These are phyloP conservation scores for Lycaena phlaeas DNA, from an alignment of 2,888 invertebrate species.

Conservation along the genomic window DNA sequence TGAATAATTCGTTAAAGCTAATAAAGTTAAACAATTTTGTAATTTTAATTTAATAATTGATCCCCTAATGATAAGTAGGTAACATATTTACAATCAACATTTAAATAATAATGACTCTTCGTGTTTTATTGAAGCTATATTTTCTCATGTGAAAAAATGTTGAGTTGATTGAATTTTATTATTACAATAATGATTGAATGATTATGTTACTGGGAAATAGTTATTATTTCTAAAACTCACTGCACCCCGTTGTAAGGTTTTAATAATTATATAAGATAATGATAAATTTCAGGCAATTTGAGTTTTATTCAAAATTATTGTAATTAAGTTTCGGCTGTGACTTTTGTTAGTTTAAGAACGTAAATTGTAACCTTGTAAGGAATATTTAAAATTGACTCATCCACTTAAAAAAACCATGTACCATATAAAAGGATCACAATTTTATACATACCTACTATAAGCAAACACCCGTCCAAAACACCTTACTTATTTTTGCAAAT, in stretches of 20 bases:
- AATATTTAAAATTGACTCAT: conserved; percentile 6
- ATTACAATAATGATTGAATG: no score
- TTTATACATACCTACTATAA: conserved; percentile 26
- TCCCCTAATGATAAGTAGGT: no score
- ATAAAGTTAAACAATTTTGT: no score
- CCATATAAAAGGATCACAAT: conserved; percentile 23
- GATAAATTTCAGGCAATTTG: conserved; percentile 1
- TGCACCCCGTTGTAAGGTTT: no score
- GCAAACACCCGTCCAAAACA: conserved; percentile 48
- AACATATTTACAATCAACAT: no score
- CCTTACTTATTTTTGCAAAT: conserved; percentile 12
- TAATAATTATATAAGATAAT: not conserved
- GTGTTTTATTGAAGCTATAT: no score
- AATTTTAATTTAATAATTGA: no score
- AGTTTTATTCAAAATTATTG: conserved; percentile 41
- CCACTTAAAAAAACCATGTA: conserved; percentile 24
- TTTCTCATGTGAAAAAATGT: no score
- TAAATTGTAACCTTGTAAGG: conserved; percentile 7
- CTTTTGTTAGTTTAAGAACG: conserved; percentile 41
- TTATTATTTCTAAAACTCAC: no score
- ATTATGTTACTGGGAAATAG: no score
- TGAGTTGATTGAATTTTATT: no score
- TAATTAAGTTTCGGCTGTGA: conserved; percentile 62
- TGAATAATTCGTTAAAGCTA: not conserved
- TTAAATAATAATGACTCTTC: no score